Evolutionary conservation across 2,797 vertebrate genomes (phyloP), one percentile per base, ranked within the genome.

Genomic region (Otolemur crassicaudatus): DNA sequence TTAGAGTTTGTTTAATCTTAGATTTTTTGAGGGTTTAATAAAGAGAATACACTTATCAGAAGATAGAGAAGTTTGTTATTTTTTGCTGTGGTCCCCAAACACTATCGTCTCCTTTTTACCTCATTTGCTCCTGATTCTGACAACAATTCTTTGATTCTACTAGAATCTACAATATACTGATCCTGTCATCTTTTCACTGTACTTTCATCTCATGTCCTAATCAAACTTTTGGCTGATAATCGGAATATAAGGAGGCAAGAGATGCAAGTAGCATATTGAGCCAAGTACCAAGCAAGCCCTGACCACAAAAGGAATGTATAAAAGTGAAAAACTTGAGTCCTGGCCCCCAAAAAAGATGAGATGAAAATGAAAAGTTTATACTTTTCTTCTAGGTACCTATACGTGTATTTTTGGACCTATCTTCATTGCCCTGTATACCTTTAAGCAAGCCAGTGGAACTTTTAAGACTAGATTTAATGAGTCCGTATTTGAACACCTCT

Each of bases 331-430:
- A 63, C 40, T 61, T 76, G 17, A 14, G 25, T 31, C 17, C 16
- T 20, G 31, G 72, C 53, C 25, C 25, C 72, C 37, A 67, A 53
- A 90, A 83, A 61, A 56, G 65, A 76, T 25, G 53, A 40, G 79
- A 9, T 85, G 23, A 84, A 82, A 92, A 60, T 88, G 46, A 70
- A 86, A 81, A 65, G 2, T 25, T 11, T 92, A 0, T 91, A 77
- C 2, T 94, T 94, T 87, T 49, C 49, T 5, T 75, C 60, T 93
- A 99, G 99, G 99, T 99, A 5, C 99, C 99, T 3, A 99, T 99
- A n/a, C 99, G 99, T 60, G 99, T 99, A 56, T 99, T 99, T 98
- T 97, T 99, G 98, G 99, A 99, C 98, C 98, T 99, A 4, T 99
- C 99, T 58, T 99, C 99, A 0, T 98, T 99, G 97, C 98, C 99